Evolutionary conservation across 2,888 invertebrate genomes (phyloP), one percentile per base, ranked within the genome.

Genomic region (Lamellibrachia satsuma): DNA sequence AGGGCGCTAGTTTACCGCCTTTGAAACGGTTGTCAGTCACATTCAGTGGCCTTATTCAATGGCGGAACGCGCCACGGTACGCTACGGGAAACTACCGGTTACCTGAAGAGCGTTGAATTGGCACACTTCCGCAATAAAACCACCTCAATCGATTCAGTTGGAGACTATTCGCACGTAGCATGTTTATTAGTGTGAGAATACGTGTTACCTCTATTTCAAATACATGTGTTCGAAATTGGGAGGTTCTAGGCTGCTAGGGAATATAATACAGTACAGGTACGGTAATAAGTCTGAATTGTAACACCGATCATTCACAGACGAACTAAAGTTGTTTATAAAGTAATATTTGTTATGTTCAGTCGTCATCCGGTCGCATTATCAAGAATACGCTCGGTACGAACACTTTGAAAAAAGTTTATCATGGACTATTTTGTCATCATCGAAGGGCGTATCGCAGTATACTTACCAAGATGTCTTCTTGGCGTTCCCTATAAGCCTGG

Each of bases 391-490:
- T 75, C 75, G 3, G 6, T 75, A 22, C 3, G 75, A 75, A 75
- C 75, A 22, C 75, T 75, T 75, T 75, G 15, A 75, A 22, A 39
- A 39, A 11, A 6, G 22, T 75, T 75, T 75, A 75, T 75, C 75
- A 22, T 75, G 6, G 22, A 75, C 0, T n/a, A 75, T 75, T 75
- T 15, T n/a, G 75, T 75, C 75, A 75, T n/a, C 22, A 75, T 2
- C 75, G 75, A 75, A 15, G n/a, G 22, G 22, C 22, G 75, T 75
- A 75, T 22, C 75, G 75, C 22, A 39, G 75, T 22, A n/a, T 75
- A 75, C 75, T 75, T 75, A 75, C 75, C 75, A 75, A 75, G 75
- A 75, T 22, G 75, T 75, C 75, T 75, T 75, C 75, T 75, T 15
- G 75, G 22, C 75, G 15, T 22, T 15, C 15, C 75, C 22, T 15